These are phyloP conservation scores for Archivesica marissinica DNA, from an alignment of 1,140 invertebrate species.

Conservation along the genomic window DNA sequence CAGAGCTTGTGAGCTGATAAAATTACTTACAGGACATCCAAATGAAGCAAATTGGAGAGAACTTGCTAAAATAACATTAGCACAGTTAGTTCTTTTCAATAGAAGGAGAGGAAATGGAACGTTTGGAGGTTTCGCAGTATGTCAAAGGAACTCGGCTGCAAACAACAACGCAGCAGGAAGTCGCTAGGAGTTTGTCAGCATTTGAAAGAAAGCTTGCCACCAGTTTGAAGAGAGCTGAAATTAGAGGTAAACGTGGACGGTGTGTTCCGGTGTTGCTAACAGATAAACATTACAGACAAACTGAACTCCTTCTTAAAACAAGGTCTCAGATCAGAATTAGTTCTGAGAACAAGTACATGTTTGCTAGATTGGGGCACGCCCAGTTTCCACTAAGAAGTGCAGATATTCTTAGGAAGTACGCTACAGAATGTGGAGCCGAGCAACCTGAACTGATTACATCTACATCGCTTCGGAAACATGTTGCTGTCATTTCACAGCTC, in stretches of 20 bases:
- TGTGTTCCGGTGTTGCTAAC: conserved; percentile 43
- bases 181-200: not conserved
- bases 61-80: conserved; percentile 20
- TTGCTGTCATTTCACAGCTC: conserved; percentile 47
- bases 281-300: not conserved
- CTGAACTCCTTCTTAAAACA: not conserved
- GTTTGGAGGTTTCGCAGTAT: conserved; percentile 2
- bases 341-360: conserved; percentile 15
- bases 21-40: not conserved
- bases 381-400: not conserved
- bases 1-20: not conserved
- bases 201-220: conserved; percentile 1
- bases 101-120: conserved; percentile 26
- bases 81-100: conserved; percentile 54
- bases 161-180: not conserved
- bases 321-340: not conserved
- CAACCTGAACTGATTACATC: conserved; percentile 12
- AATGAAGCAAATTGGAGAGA: not conserved
- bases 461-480: conserved; percentile 40
- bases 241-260: conserved; percentile 36
- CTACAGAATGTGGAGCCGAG: not conserved
- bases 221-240: conserved; percentile 33
- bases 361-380: conserved; percentile 2
- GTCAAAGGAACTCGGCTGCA: not conserved
- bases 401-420: conserved; percentile 17